Evolutionary conservation across 2,888 invertebrate species (phyloP).

Genomic region (Nomada lathburiana): DNA sequence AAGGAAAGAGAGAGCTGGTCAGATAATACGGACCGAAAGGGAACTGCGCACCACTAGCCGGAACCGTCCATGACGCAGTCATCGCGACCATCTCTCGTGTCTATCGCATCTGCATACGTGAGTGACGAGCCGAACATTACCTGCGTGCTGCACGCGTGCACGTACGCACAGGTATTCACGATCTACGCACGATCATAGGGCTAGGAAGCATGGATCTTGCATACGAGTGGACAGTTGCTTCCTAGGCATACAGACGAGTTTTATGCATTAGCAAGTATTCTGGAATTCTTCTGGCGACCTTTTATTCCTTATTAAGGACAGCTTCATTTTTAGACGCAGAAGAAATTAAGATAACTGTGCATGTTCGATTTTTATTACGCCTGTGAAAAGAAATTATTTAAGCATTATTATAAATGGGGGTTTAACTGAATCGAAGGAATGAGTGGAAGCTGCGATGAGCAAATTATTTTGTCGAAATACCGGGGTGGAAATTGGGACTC

Average conservation of each 20-base stretch:
- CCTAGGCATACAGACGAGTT: slow-evolving; percentile 37
- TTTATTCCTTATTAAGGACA: not conserved
- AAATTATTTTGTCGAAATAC: too few relatives aligned
- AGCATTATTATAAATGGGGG: too few relatives aligned
- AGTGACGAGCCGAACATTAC: slow-evolving; percentile 63
- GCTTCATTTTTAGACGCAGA: too few relatives aligned
- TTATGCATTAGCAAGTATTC: slow-evolving; percentile 11
- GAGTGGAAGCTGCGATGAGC: too few relatives aligned
- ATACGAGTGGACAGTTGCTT: slow-evolving; percentile 40
- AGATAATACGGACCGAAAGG: slow-evolving; percentile 75
- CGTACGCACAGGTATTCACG: slow-evolving; percentile 53
- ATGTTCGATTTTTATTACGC: too few relatives aligned
- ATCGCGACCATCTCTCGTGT: slow-evolving; percentile 82
- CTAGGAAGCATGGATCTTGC: slow-evolving; percentile 44
- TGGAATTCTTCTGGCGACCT: not conserved
- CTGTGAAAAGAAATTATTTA: too few relatives aligned
- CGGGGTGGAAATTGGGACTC: too few relatives aligned
- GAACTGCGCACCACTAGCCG: slow-evolving; percentile 84
- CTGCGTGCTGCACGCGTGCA: slow-evolving; percentile 57
- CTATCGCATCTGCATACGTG: slow-evolving; percentile 80
- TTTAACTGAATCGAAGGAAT: not conserved
- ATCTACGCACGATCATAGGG: slow-evolving; percentile 43
- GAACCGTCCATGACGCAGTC: slow-evolving; percentile 83
- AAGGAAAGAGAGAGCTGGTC: slow-evolving; percentile 63
- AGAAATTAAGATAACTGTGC: too few relatives aligned